Base-by-base conservation (phyloP, 2,888 invertebrate species). In the Drosophila macrothrix region DNA sequence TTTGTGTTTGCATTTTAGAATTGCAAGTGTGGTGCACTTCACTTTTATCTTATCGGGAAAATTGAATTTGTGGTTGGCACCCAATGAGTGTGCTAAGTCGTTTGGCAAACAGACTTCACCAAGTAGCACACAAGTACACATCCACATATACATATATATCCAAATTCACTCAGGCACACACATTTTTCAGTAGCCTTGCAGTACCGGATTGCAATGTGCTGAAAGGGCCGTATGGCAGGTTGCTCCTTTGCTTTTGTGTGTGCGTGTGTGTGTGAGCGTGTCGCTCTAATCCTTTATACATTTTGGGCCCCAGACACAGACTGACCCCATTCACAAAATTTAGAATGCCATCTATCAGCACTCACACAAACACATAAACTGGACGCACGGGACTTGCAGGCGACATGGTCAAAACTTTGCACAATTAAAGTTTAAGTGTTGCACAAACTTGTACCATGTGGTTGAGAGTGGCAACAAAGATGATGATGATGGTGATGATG, bases 341-440 rank as follows among this genome's bases (percentile, higher is more conserved):
- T 84, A 75, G 78, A 78, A 70, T 72, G 71, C 77, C 89, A 90
- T 87, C 89, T 86, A 90, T 90, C 90, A 88, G 80, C 62, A 64
- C 58, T 50, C 74, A 77, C 72, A 73, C 71, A 62, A 37, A 69
- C 68, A 77, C 68, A 28, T 50, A 37, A 49, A 28, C 41, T 22
- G 37, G 60, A 33, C 61, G 19, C 66, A 53, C 12, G 64, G 79
- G 85, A 89, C 72, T 72, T 82, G 69, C 73, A 76, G 78, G 83
- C 80, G 82, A 85, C 82, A 82, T 88, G 85, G 90, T 83, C 84
- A 83, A 78, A 87, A 88, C 78, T 87, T 86, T 90, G 80, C 73
- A 90, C 88, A 88, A 90, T 88, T 90, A 88, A 89, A 89, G 90
- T 89, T 90, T 87, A 90, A 90, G 91, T 88, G 88, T 90, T 90